Percentiles rank a stretch among this genome's conserved stretches.
These are phyloP conservation scores for Thyatira batis DNA, from an alignment of 2,888 invertebrate genomes.

Conservation along the genomic window DNA sequence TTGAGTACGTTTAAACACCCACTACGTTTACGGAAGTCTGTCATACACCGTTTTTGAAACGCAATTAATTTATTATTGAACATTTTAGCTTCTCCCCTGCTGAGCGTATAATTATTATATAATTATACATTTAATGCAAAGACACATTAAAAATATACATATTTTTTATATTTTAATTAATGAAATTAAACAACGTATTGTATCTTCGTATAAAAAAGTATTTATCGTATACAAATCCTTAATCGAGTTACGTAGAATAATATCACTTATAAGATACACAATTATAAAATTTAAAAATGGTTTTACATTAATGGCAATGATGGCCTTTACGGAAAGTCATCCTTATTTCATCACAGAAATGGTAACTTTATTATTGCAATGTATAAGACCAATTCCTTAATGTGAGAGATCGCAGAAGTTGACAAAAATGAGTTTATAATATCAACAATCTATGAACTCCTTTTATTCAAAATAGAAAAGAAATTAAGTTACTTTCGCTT, in stretches of 20 bases:
- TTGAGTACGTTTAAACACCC: not conserved
- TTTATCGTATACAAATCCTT: slow-evolving; percentile 19
- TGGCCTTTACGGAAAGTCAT: slow-evolving; percentile 39
- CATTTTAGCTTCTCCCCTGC: no score
- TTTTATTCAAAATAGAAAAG: not conserved
- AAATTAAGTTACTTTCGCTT: not conserved
- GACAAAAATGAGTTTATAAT: not conserved
- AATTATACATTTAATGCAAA: no score
- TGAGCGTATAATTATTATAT: no score
- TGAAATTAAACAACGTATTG: not conserved
- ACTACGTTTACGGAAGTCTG: not conserved
- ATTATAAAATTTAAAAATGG: slow-evolving; percentile 4
- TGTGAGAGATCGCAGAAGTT: not conserved
- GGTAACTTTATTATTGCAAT: slow-evolving; percentile 45
- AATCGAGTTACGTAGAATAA: slow-evolving; percentile 8
- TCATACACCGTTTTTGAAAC: not conserved
- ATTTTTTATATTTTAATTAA: not conserved
- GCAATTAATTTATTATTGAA: not conserved
- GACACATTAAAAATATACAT: no score
- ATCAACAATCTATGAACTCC: not conserved
- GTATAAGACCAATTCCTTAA: not conserved
- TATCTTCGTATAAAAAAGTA: slow-evolving; percentile 15
- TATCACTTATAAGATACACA: slow-evolving; percentile 10
- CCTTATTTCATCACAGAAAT: slow-evolving; percentile 61
- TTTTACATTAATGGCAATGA: slow-evolving; percentile 27